Conservation (phyloP, 2,113 vertebrate genomes). For the Phrynocephalus versicolor region DNA sequence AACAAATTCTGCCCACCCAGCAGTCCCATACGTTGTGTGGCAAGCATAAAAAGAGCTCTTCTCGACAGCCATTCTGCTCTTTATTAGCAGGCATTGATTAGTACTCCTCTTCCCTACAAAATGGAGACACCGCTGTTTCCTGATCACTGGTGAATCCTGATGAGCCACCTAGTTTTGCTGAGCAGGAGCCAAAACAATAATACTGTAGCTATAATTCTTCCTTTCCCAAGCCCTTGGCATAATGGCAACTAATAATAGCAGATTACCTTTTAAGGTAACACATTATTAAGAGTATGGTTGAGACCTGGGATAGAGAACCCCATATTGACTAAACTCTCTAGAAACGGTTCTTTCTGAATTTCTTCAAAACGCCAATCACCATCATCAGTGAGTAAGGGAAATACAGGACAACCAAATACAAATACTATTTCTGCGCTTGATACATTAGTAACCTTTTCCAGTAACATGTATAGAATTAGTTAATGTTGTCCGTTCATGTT, state of each 20-base stretch:
- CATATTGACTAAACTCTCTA: background rate
- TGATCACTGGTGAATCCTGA: background rate
- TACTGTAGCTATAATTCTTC: background rate
- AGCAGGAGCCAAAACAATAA: background rate
- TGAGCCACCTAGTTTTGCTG: background rate
- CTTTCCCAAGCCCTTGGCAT: background rate
- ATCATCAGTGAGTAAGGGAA: background rate
- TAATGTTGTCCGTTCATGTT: background rate
- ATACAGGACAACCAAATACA: background rate
- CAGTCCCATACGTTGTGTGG: background rate
- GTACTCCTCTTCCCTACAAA: accelerated
- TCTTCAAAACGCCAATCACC: background rate
- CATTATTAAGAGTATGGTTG: background rate
- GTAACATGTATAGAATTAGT: background rate
- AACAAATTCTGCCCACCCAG: background rate
- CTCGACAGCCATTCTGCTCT: accelerated
- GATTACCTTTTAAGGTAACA: background rate
- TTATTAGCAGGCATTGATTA: background rate
- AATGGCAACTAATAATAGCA: background rate
- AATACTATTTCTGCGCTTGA: too few relatives aligned
- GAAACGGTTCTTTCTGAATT: background rate
- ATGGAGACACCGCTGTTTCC: background rate
- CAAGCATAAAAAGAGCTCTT: background rate
- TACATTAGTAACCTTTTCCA: background rate
- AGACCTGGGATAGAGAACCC: background rate